Percentiles rank a stretch among this genome's conserved stretches.
These are phyloP conservation scores for Gavialis gangeticus DNA, from an alignment of 2,113 vertebrate genomes.

Conservation along the genomic window DNA sequence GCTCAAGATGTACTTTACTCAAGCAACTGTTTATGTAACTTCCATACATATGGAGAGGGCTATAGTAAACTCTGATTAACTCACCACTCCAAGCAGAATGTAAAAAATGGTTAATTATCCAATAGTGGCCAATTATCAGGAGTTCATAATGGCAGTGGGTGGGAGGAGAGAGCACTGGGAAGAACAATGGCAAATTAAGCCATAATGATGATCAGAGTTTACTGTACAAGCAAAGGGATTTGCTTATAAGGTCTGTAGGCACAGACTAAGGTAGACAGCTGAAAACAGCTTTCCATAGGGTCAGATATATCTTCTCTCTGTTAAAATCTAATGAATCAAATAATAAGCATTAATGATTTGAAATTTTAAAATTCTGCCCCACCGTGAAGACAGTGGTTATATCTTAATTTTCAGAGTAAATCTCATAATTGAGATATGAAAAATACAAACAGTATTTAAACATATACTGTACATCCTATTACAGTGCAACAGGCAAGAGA, in stretches of 20 bases:
- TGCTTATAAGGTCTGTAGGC: rapidly evolving
- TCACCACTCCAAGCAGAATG: too few relatives aligned
- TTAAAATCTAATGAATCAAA: not conserved
- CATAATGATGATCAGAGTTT: too few relatives aligned
- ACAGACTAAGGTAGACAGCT: not conserved
- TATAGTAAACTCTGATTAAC: too few relatives aligned
- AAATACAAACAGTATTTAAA: not conserved
- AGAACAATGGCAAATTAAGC: too few relatives aligned
- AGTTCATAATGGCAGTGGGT: too few relatives aligned
- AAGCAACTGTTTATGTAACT: not conserved
- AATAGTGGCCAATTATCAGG: too few relatives aligned
- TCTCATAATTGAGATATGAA: not conserved
- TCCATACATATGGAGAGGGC: too few relatives aligned
- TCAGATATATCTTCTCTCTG: not conserved
- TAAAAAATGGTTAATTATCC: too few relatives aligned
- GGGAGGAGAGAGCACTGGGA: too few relatives aligned
- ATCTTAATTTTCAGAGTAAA: not conserved
- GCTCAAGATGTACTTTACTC: not conserved
- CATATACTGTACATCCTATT: not conserved
- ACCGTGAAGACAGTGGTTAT: not conserved
- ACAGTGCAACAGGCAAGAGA: not conserved
- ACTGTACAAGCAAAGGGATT: not conserved
- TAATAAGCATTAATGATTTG: not conserved
- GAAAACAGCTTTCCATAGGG: not conserved
- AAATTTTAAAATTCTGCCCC: not conserved